Evolutionary conservation across 2,113 vertebrate species (phyloP).

Genomic region (Hippocampus abdominalis): DNA sequence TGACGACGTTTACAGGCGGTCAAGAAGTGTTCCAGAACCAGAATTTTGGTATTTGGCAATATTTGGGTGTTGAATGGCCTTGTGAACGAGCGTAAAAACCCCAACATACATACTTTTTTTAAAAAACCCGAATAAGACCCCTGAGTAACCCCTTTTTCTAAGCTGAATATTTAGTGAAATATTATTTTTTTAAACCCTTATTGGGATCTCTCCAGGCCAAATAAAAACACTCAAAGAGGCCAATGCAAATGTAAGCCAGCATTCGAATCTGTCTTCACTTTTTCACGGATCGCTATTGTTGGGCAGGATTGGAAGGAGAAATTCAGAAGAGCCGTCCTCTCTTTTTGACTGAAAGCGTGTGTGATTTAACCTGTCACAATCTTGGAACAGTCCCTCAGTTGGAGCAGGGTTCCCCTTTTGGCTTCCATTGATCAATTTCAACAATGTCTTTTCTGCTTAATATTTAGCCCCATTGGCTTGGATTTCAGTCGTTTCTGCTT

Average conservation of each 20-base stretch:
- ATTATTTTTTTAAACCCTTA: too few species aligned
- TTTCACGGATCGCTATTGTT: slow-evolving; percentile 40
- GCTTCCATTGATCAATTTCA: slow-evolving; percentile 31
- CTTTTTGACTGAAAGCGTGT: slow-evolving; percentile 47
- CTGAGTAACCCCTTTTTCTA: too few species aligned
- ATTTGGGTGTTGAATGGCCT: too few species aligned
- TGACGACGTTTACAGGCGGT: too few species aligned
- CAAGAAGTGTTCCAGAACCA: too few species aligned
- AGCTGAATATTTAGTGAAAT: too few species aligned
- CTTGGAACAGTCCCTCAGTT: slow-evolving; percentile 31
- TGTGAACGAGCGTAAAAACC: too few species aligned
- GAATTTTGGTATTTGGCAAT: too few species aligned
- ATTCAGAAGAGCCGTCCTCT: slow-evolving; percentile 32
- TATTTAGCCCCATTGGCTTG: slow-evolving; percentile 17
- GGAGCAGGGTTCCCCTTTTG: slow-evolving; percentile 23
- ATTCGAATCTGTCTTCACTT: slow-evolving; percentile 38
- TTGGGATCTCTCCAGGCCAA: too few species aligned
- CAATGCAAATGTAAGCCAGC: slow-evolving; percentile 28
- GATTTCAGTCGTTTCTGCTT: slow-evolving; percentile 2
- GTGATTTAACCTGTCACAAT: slow-evolving; percentile 47
- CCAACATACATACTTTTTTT: too few species aligned
- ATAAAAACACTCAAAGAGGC: background rate
- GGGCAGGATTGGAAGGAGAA: slow-evolving; percentile 49
- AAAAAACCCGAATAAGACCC: too few species aligned
- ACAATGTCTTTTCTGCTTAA: slow-evolving; percentile 9